Base-by-base conservation (phyloP, 2,797 vertebrate species). In the Hippocampus kuda region DNA sequence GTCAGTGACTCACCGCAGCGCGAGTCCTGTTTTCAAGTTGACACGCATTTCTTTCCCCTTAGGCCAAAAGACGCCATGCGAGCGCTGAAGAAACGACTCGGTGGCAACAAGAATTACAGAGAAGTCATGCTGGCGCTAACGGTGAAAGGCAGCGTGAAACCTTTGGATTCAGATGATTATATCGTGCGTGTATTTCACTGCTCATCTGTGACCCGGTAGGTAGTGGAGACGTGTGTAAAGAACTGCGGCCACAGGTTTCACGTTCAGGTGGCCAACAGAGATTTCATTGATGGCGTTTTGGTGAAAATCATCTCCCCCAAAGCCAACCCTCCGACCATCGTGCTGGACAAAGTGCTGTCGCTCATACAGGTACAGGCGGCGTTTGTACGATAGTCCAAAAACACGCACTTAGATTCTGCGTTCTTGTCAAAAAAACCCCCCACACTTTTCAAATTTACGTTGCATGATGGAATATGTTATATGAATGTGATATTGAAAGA, bases 221-320 rank as follows among this genome's bases (percentile, higher is more conserved):
- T 98, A 2, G 78, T 99, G 85, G 97, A 99, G 86, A 98, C 97
- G 0, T 99, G 97, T 68, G 97, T 99, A 81, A 99, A 99, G 89
- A 99, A 99, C 91, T 99, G 97, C 2, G 97, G 97, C 61, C 97
- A 99, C 83, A 94, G 97, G 76, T 99, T 99, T 85, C 97, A 99
- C 0, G 75, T 95, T 71, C 93, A 95, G 0, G 94, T 99, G 75
- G 95, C 96, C 72, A 95, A 89, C 83, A 91, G 96, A 59, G 97
- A 99, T 81, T 99, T 99, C 84, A 96, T 99, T 0, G 97, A 99
- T 0, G 94, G 94, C 0, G 92, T 99, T 48, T 85, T 99, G 85
- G 97, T 99, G 78, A 98, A 94, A 88, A 94, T 97, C 83, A 95
- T 99, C 85, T 94, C 94, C 0, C 94, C 95, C 34, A 99, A 98